Evolutionary conservation across 2,888 invertebrate genomes (phyloP).

Genomic region (Nudaria mundana): DNA sequence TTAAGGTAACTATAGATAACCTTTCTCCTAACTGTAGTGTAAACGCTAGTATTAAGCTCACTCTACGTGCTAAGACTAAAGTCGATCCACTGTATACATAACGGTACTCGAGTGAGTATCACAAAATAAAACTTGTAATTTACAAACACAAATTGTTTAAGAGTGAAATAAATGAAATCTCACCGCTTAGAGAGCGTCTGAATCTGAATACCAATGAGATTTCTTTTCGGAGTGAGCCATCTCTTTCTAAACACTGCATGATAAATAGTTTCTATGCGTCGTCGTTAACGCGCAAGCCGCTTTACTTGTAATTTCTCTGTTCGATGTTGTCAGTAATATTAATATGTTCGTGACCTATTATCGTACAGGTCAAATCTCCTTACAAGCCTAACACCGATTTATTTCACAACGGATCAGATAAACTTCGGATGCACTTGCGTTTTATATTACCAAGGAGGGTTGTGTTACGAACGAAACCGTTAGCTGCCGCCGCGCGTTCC

Average conservation of each 20-base stretch:
- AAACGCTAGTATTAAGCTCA: conserved; percentile 36
- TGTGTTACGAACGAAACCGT: conserved; percentile 50
- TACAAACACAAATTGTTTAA: conserved; percentile 71
- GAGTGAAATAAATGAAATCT: conserved; percentile 66
- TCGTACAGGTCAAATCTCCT: conserved; percentile 64
- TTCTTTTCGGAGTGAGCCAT: conserved; percentile 70
- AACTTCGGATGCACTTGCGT: conserved; percentile 58
- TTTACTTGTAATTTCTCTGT: conserved; percentile 69
- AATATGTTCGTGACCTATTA: conserved; percentile 74
- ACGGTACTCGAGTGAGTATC: conserved; percentile 45
- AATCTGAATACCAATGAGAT: conserved; percentile 75
- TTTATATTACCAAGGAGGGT: conserved; percentile 44
- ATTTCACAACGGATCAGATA: conserved; percentile 66
- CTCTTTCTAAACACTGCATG: conserved; percentile 65
- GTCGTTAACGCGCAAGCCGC: conserved; percentile 67
- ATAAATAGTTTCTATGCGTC: conserved; percentile 71
- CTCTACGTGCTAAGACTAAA: conserved; percentile 53
- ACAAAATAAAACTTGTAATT: conserved; percentile 66
- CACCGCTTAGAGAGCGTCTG: conserved; percentile 45
- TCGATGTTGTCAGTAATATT: conserved; percentile 74
- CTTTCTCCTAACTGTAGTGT: conserved; percentile 39
- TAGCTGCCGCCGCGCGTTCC: conserved; percentile 38
- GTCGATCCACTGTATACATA: conserved; percentile 57
- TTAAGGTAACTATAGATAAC: conserved; percentile 49
- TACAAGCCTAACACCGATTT: conserved; percentile 53